Base-by-base conservation (phyloP, 2,888 invertebrate species). In the Chrysomela aeneicollis region DNA sequence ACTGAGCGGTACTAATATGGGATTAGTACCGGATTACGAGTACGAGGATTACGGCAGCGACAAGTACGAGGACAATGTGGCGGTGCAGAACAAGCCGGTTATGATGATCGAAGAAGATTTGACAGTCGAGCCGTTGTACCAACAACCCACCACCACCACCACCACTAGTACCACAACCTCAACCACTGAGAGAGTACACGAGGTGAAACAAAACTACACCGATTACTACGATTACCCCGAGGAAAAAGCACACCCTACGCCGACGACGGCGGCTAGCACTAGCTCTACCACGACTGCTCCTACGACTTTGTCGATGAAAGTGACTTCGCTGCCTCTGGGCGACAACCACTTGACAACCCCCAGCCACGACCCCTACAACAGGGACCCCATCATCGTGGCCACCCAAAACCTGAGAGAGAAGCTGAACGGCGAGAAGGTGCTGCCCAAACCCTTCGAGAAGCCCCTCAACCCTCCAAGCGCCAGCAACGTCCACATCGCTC, bases 401-500 rank as follows among this genome's bases (percentile, higher is more conserved):
- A 81, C 81, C 2, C 81, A 81, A 66, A 81, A 82, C 68, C 70
- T 83, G 42, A 75, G 80, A 55, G 82, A 82, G 66, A 79, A 82
- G 73, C 73, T 83, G 18, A 82, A 81, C 61, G 77, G 78, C 57
- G 83, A 83, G 72, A 82, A 78, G 67, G 82, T 82, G 8, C 51
- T 71, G 10, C 77, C 76, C 1, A 78, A 74, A 68, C 77, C 78
- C 9, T 73, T 73, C 21, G 69, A 74, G 42, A 77, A 83, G 74
- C 82, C 83, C 57, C 32, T 59, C 5, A 57, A 75, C 37, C 77
- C 79, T 12, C 86, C 88, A 5, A 87, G 87, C 71, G 86, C 87
- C n/a, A 89, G 87, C 69, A 89, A 87, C 65, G 86, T 89, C 26
- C 86, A 87, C 30, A 87, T 89, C 51, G 86, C 88, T 0, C 88